Conservation (phyloP, 2,888 invertebrate species). For the Ennomos quercinarius region DNA sequence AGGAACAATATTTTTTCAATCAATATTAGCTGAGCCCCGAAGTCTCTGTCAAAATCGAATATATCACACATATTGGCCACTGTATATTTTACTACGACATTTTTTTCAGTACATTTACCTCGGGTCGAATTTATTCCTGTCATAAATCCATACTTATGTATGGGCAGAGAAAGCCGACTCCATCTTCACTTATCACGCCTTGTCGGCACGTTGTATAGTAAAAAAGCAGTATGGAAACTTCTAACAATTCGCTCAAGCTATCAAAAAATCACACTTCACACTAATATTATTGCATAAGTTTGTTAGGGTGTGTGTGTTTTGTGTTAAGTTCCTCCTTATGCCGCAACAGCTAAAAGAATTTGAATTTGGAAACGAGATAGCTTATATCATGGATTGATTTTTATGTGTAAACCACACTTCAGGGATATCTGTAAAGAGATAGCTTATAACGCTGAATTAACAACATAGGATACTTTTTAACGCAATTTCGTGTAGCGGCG, state of each 20-base stretch:
- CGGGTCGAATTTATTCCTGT: constrained; percentile 26
- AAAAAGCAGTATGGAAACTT: constrained; percentile 14
- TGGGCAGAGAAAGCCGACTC: constrained; percentile 22
- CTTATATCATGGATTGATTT: too few relatives aligned
- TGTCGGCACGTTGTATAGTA: constrained; percentile 7
- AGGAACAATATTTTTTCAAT: constrained; percentile 14
- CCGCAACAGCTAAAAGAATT: too few relatives aligned
- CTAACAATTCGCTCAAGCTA: background rate
- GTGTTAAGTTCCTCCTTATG: too few relatives aligned
- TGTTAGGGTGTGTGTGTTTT: too few relatives aligned
- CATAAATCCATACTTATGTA: constrained; percentile 32
- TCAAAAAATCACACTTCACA: too few relatives aligned
- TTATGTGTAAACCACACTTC: too few relatives aligned
- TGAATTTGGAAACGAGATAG: too few relatives aligned
- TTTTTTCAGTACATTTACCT: constrained; percentile 35
- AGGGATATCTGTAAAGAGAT: too few relatives aligned
- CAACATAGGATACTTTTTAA: too few relatives aligned
- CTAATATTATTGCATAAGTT: too few relatives aligned
- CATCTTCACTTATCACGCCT: constrained; percentile 31
- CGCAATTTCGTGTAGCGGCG: too few relatives aligned
- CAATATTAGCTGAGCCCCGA: constrained; percentile 7
- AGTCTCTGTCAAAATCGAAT: constrained; percentile 9
- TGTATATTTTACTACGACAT: constrained; percentile 32
- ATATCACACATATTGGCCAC: constrained; percentile 29
- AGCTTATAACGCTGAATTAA: too few relatives aligned